Evolutionary conservation across 2,888 invertebrate species (phyloP), one percentile per base, ranked within the genome.

Genomic region (Epirrita christyi): DNA sequence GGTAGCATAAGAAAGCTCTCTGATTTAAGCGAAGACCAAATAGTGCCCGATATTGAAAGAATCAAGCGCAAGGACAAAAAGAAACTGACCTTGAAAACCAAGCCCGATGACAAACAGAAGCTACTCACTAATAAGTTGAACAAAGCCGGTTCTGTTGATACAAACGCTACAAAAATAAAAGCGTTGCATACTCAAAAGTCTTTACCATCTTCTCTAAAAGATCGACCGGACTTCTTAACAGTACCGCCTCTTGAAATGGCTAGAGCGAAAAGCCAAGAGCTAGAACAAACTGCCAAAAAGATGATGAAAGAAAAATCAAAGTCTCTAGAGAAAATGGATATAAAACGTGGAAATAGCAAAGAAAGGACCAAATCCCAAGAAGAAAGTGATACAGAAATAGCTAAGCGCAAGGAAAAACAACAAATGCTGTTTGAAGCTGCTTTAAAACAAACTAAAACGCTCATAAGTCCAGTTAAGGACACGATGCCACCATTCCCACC

Each of bases 351-450:
- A 11, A 73, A 84, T 59, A 94, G 94, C 71, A 94, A 94, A 68
- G 95, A 95, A 78, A 92, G 95, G 62, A 94, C 95, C 4, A 95
- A 94, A 75, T 95, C 95, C 0, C 95, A 95, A 78, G 95, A 95
- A 75, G 95, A 95, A 64, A 94, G 94, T 61, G 95, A 95, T 69
- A 93, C 94, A 0, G 95, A 95, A 78, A 94, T 94, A 45, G 95
- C 94, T 0, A 95, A 95, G 77, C 93, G 96, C 44, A 95, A 95
- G 79, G 95, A 95, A 72, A 94, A 95, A 63, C 96, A 96, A 71
- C 96, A 96, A 76, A 94, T 95, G 92, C 81, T 96, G 1, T 96
- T 96, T 68, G 95, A 96, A 85, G 95, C 94, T 3, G 95, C 95
- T 2, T 93, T 96, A 74, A 95, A 95, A 76, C 95, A 95, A 82